Evolutionary conservation across 2,797 vertebrate species (phyloP), one percentile per base, ranked within the genome.

Genomic region (Gymnoscopelus braueri): DNA sequence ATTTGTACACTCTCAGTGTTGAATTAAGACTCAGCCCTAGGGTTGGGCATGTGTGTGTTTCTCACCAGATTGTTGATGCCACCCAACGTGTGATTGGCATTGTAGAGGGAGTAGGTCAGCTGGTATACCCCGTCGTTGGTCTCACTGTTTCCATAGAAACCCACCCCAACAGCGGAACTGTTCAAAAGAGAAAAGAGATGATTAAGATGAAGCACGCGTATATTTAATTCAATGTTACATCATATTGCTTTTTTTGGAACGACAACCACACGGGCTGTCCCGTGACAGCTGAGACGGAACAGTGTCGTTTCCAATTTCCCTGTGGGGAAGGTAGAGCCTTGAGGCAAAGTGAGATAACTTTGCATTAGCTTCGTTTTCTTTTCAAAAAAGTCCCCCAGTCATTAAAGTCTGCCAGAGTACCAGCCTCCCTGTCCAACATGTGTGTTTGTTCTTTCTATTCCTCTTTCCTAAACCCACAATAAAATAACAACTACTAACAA

Each of bases 121-220:
- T 97, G 97, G 92, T 96, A 94, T 61, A 96, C 88, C 1, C 97
- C 97, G 0, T 99, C 97, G 0, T 96, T 97, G 91, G 96, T 95
- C 93, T 99, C 96, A 0, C 98, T 98, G 95, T 99, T 99, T 72
- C 98, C 98, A 60, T 98, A 99, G 93, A 99, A 99, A 92, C 98
- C 98, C 53, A 97, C 75, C 26, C 96, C 97, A 1, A 99, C 94
- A 0, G 97, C 96, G 13, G 94, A 94, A 35, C 98, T 99, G 83
- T 0, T 19, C 19, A 19, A 19, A 19, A 19, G 19, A 19, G 47
- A 72, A 81, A 67, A 79, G 60, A 87, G 53, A 65, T 69, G 26
- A 71, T 65, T 50, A 29, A 56, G 26, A 65, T 53, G 59, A 67
- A 75, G 76, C 64, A 47, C 55, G 8, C 67, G 80, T 67, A 19